phyloP scores from a whole-genome alignment of 2,888 invertebrate genomes.

The Synergus umbraculus region DNA sequence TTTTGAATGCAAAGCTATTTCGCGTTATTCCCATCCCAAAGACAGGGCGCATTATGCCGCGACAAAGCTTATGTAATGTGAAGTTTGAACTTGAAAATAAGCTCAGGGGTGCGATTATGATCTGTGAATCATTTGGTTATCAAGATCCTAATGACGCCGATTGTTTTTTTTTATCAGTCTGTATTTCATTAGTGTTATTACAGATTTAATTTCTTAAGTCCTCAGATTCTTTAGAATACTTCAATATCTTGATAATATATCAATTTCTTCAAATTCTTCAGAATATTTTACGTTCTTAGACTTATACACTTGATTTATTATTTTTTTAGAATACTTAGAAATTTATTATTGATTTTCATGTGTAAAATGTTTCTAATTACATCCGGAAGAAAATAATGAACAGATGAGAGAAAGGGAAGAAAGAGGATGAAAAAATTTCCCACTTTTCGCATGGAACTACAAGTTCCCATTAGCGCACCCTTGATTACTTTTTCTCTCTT shows the following conservation, averaged over 20 bases:
- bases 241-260: too few species aligned
- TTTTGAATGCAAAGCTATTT: slow-evolving; percentile 41
- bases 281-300: too few species aligned
- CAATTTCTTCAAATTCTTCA: too few species aligned
- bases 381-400: slow-evolving; percentile 55
- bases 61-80: background rate
- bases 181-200: too few species aligned
- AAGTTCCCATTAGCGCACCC: slow-evolving; percentile 75
- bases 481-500: slow-evolving; percentile 76
- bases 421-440: slow-evolving; percentile 56
- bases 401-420: slow-evolving; percentile 55
- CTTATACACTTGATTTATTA: too few species aligned
- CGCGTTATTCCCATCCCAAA: slow-evolving; percentile 22
- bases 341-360: too few species aligned
- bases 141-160: slow-evolving; percentile 37
- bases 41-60: slow-evolving; percentile 5
- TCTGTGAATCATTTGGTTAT: slow-evolving; percentile 20
- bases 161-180: slow-evolving; percentile 43
- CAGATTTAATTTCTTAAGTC: too few species aligned
- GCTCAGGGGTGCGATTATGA: slow-evolving; percentile 3
- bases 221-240: too few species aligned
- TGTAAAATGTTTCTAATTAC: slow-evolving; percentile 52
- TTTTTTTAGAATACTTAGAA: too few species aligned
- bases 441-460: slow-evolving; percentile 55
- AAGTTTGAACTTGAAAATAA: slow-evolving; percentile 33